A percentile compares a stretch with the other conserved stretches of the same genome.
Conservation (phyloP, 1,140 invertebrate genomes). For the Euura lappo region DNA sequence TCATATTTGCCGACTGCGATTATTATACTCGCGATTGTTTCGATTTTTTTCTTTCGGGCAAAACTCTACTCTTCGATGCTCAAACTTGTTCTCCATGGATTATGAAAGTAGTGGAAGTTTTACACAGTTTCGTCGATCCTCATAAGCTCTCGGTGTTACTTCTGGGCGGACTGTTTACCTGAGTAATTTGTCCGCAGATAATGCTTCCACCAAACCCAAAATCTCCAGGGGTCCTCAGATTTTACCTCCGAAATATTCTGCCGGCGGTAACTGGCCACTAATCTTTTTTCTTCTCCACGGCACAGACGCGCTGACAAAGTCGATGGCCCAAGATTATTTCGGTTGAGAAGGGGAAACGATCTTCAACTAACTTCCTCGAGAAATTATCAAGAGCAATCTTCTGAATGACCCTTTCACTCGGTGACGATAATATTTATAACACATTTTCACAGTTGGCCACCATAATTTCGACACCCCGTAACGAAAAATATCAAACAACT, state of each 20-base stretch:
- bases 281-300: not conserved
- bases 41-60: not conserved
- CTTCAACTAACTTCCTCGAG: not conserved
- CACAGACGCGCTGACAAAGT: not conserved
- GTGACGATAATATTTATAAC: not conserved
- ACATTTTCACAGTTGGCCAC: not conserved
- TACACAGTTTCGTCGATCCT: not conserved
- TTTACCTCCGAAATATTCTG: not conserved
- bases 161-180: constrained; percentile 50
- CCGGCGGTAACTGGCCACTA: not conserved
- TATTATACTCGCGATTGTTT: not conserved
- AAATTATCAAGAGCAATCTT: not conserved
- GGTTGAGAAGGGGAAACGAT: not conserved
- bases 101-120: not conserved
- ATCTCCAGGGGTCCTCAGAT: not conserved
- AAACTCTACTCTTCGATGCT: not conserved
- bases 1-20: no score
- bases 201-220: constrained; percentile 23
- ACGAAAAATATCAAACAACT: not conserved
- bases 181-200: constrained; percentile 52
- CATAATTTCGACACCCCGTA: not conserved
- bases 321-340: not conserved
- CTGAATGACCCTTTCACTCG: not conserved
- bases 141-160: constrained; percentile 7
- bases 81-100: not conserved